phyloP scores from a whole-genome alignment of 2,797 vertebrate species.

The Cercopithecus neglectus region DNA sequence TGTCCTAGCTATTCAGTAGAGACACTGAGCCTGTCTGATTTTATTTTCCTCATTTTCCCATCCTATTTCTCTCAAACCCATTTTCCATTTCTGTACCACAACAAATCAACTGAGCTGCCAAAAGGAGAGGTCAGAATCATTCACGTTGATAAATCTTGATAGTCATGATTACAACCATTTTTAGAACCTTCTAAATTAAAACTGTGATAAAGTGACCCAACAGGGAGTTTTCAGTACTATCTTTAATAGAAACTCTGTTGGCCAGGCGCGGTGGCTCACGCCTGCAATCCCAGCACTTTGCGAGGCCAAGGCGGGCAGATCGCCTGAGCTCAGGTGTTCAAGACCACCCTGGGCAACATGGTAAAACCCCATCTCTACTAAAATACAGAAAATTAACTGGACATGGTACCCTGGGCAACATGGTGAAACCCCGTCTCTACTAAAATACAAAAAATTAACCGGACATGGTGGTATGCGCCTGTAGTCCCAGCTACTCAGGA shows the following conservation, averaged over 20 bases:
- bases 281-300: too few species aligned
- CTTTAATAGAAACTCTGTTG: not conserved
- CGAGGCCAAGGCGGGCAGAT: too few species aligned
- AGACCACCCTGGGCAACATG: too few species aligned
- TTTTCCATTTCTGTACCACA: not conserved
- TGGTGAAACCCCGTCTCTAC: too few species aligned
- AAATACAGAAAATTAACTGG: too few species aligned
- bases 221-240: not conserved
- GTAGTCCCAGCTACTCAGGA: too few species aligned
- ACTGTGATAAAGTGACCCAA: not conserved
- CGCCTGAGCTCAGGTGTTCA: too few species aligned
- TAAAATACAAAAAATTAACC: too few species aligned
- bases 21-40: not conserved
- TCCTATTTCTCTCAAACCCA: constrained; percentile 10
- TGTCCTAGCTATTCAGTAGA: not conserved
- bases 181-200: constrained; percentile 25
- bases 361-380: too few species aligned
- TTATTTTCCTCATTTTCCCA: constrained; percentile 4
- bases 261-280: too few species aligned
- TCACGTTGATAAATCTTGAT: not conserved
- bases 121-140: not conserved
- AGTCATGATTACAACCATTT: not conserved
- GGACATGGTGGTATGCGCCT: too few species aligned
- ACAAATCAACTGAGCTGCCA: not conserved
- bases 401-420: too few species aligned